A percentile compares a stretch with the other conserved stretches of the same genome.
Evolutionary conservation across 2,113 vertebrate species (phyloP).

Genomic region (Alligator mississippiensis): DNA sequence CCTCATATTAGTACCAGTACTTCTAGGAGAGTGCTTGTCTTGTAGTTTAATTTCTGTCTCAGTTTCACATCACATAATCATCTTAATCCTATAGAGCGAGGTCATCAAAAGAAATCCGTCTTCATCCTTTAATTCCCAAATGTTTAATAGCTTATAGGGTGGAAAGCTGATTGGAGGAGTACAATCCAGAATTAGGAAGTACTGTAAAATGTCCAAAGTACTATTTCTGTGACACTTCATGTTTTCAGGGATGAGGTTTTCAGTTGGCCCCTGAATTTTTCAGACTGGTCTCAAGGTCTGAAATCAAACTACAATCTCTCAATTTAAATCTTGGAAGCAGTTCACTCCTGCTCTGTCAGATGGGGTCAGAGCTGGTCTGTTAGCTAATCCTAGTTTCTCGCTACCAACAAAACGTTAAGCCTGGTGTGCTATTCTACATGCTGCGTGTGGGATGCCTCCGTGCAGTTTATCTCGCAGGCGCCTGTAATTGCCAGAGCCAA

Average conservation of each 20-base stretch:
- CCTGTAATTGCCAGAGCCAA: neutral
- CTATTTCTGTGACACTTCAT: neutral
- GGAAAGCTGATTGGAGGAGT: neutral
- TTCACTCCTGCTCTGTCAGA: neutral
- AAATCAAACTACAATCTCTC: neutral
- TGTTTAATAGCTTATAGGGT: conserved; percentile 1
- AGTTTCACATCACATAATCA: conserved; percentile 56
- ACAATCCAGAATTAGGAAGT: neutral
- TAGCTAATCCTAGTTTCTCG: neutral
- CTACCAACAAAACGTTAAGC: neutral
- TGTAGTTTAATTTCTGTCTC: conserved; percentile 61
- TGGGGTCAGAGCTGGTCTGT: neutral
- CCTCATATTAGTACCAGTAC: neutral
- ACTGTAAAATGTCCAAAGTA: neutral
- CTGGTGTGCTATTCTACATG: neutral
- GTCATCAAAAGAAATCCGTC: conserved; percentile 58
- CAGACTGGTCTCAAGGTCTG: neutral
- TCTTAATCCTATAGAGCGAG: conserved; percentile 55
- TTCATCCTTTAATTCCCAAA: conserved; percentile 58
- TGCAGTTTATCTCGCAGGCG: neutral
- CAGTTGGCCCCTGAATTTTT: neutral
- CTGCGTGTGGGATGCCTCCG: neutral
- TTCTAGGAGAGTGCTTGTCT: neutral
- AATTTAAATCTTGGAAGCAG: neutral
- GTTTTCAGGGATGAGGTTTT: neutral